Percentiles rank a stretch among this genome's conserved stretches.
Conservation (phyloP, 2,797 vertebrate genomes). For the Agapornis canus region DNA sequence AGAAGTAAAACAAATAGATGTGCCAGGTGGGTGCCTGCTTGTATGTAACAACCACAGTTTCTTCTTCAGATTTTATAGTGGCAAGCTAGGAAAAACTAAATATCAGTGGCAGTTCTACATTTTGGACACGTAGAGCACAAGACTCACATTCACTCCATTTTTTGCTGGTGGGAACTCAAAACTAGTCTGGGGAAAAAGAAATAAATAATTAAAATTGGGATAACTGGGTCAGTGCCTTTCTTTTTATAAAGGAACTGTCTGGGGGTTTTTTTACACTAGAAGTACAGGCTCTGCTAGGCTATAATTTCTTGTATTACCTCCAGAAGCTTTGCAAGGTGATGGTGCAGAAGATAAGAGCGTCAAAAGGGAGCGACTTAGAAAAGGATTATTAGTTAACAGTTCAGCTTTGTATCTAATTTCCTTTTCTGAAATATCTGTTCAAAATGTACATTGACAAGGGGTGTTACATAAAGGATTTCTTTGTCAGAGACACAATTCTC, state of each 20-base stretch:
- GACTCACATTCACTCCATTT: not conserved
- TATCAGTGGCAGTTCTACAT: not conserved
- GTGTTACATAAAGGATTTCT: not conserved
- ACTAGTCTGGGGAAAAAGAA: not conserved
- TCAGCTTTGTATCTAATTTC: not conserved
- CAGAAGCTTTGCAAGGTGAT: not conserved
- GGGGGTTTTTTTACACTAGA: not conserved
- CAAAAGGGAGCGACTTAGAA: not conserved
- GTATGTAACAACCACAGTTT: not conserved
- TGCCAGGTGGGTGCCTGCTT: not conserved
- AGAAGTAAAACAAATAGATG: fast-evolving
- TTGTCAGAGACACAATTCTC: not conserved
- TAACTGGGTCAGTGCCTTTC: not conserved
- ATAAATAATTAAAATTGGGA: not conserved
- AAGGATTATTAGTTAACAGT: not conserved
- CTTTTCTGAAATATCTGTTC: not conserved
- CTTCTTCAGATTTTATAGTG: not conserved
- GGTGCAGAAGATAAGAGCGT: not conserved
- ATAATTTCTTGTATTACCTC: not conserved
- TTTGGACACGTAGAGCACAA: not conserved
- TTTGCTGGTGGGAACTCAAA: not conserved
- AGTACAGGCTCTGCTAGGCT: not conserved
- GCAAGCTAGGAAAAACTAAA: not conserved
- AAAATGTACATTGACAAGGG: not conserved
- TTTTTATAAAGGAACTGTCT: not conserved